Evolutionary conservation across 2,888 invertebrate genomes (phyloP).

Genomic region (Scaptomyza cyrtandrae): DNA sequence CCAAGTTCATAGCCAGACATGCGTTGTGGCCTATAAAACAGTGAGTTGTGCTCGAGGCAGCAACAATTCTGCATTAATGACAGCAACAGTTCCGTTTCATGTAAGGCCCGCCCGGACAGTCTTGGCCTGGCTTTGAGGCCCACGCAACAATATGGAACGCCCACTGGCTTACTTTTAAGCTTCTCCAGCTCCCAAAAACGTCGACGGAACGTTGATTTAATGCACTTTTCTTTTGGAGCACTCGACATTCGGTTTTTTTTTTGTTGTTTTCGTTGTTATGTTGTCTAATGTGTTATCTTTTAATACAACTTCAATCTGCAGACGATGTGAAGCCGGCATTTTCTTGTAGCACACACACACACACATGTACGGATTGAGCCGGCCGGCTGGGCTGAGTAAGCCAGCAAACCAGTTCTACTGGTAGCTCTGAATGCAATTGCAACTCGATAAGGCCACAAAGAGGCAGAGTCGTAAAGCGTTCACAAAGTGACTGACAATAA

Average conservation of each 20-base stretch:
- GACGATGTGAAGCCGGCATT: slow-evolving; percentile 60
- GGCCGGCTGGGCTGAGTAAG: slow-evolving; percentile 52
- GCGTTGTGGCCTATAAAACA: slow-evolving; percentile 57
- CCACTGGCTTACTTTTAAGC: slow-evolving; percentile 74
- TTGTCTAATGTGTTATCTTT: slow-evolving; percentile 75
- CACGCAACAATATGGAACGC: slow-evolving; percentile 47
- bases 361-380: slow-evolving; percentile 55
- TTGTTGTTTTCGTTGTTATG: background rate
- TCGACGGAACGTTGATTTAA: slow-evolving; percentile 50
- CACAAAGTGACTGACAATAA: slow-evolving; percentile 54
- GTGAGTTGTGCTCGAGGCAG: slow-evolving; percentile 29
- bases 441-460: slow-evolving; percentile 32
- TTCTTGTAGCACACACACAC: slow-evolving; percentile 15
- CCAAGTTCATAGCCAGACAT: slow-evolving; percentile 51
- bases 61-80: slow-evolving; percentile 67
- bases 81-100: slow-evolving; percentile 69
- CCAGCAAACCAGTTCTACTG: slow-evolving; percentile 62
- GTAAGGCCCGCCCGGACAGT: slow-evolving; percentile 48
- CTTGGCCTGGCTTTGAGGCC: slow-evolving; percentile 26
- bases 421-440: slow-evolving; percentile 31
- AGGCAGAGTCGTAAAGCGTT: slow-evolving; percentile 43
- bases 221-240: slow-evolving; percentile 53
- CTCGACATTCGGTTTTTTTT: slow-evolving; percentile 28
- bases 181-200: background rate
- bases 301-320: slow-evolving; percentile 71